These are phyloP conservation scores for Labeo calbasu DNA, from an alignment of 2,797 vertebrate species.

Conservation along the genomic window DNA sequence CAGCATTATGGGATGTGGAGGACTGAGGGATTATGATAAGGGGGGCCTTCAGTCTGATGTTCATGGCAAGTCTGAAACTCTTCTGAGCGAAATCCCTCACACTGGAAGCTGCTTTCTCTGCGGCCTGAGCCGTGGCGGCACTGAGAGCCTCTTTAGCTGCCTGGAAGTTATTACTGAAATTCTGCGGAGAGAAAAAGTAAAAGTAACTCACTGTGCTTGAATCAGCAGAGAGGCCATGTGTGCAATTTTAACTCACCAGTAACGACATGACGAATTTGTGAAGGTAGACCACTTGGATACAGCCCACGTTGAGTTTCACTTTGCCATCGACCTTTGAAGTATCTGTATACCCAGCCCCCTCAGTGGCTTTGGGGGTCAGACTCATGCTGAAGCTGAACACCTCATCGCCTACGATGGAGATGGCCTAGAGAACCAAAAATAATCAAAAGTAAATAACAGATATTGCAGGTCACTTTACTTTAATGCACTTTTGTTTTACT, in stretches of 20 bases:
- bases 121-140: conserved; percentile 89
- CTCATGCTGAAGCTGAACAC: conserved; percentile 91
- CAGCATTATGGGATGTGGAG: conserved; percentile 82
- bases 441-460: neutral
- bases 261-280: conserved; percentile 93
- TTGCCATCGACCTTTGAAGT: conserved; percentile 88
- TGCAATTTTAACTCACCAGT: conserved; percentile 81
- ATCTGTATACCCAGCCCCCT: conserved; percentile 84
- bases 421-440: conserved; percentile 74
- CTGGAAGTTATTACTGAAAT: conserved; percentile 87
- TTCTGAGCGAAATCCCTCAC: conserved; percentile 90
- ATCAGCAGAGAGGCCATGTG: neutral
- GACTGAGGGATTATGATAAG: conserved; percentile 93
- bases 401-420: conserved; percentile 93
- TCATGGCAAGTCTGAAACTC: conserved; percentile 87
- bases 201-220: neutral
- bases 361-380: conserved; percentile 88
- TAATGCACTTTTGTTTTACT: neutral
- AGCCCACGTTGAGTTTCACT: conserved; percentile 90
- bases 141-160: conserved; percentile 86
- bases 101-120: conserved; percentile 91
- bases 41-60: conserved; percentile 89
- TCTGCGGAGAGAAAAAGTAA: conserved; percentile 67
- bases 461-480: neutral
- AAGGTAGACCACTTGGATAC: conserved; percentile 92